Base-by-base conservation (phyloP, 2,888 invertebrate genomes). In the Papilio elwesi region DNA sequence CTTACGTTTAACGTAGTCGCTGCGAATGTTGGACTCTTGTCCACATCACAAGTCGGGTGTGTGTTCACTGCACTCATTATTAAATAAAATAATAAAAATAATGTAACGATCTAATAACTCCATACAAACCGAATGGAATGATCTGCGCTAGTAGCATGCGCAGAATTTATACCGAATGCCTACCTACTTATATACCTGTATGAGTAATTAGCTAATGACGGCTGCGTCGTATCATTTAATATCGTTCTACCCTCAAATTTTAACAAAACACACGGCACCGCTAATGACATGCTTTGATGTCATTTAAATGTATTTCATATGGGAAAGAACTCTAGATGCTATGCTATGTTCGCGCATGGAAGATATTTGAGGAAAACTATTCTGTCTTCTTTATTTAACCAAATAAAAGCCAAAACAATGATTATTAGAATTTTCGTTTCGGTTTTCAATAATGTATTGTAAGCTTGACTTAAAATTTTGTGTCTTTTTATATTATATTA, bases 81-180 rank as follows among this genome's bases (percentile, higher is more conserved):
- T 57, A 16, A 36, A 59, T 9, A 8, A 57, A 36, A 57, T 36
- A 13, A 9, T 13, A 57, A n/a, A n/a, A n/a, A 3, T 57, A 57
- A 13, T 36, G 36, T 13, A 13, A 36, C 13, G 6, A 6, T 59
- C 8, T 59, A 59, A 38, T 38, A 13, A 4, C 55, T 7, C 10
- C 36, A 38, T 55, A 36, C 26, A 15, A 52, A 38, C 62, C 26
- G 49, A 57, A 68, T 12, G 63, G 48, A 72, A 72, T 63, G 72
- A 64, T 49, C 64, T 48, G 16, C 16, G 13, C 38, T 2, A 1
- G 10, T 15, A 4, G 36, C n/a, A 16, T 13, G 7, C 10, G 13
- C 63, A 55, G 13, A 64, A 64, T 73, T 43, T 73, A 73, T 73
- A 73, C 53, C 48, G 63, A 48, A 15, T 15, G 8, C 12, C 63